Percentiles rank a stretch among this genome's conserved stretches.
These are phyloP conservation scores for Pollenia griseotomentosa DNA, from an alignment of 2,888 invertebrate genomes.

Conservation along the genomic window DNA sequence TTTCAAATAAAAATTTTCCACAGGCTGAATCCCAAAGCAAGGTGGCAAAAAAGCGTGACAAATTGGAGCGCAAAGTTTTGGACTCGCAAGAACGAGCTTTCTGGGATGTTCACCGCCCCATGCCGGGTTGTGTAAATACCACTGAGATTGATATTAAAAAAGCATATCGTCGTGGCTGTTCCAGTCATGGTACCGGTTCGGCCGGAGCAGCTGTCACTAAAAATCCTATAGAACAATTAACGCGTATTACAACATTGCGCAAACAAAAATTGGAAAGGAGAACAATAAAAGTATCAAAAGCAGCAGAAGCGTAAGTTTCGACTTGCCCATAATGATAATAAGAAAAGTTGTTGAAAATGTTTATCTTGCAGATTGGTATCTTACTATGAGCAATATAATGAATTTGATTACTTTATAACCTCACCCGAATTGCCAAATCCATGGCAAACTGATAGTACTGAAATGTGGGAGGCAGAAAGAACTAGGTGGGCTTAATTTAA, in stretches of 20 bases:
- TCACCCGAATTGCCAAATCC: slow-evolving; percentile 97
- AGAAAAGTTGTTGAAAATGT: neutral
- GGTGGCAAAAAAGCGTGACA: slow-evolving; percentile 99
- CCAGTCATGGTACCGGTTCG: slow-evolving; percentile 84
- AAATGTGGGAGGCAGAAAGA: slow-evolving; percentile 99
- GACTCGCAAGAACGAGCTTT: slow-evolving; percentile 99
- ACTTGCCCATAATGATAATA: no score
- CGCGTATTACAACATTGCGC: slow-evolving; percentile 90
- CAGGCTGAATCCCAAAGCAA: slow-evolving; percentile 88
- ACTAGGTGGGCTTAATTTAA: slow-evolving; percentile 87
- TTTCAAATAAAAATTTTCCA: neutral
- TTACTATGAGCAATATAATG: slow-evolving; percentile 97
- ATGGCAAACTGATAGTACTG: slow-evolving; percentile 97
- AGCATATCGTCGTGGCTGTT: slow-evolving; percentile 88
- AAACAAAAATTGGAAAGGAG: slow-evolving; percentile 92
- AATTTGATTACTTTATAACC: slow-evolving; percentile 98
- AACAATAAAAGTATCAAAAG: slow-evolving; percentile 96
- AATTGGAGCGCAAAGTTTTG: slow-evolving; percentile 97
- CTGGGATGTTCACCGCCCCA: slow-evolving; percentile 99
- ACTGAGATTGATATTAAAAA: slow-evolving; percentile 99
- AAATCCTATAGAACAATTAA: slow-evolving; percentile 84
- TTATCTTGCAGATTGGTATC: slow-evolving; percentile 89
- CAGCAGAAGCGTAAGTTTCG: slow-evolving; percentile 94
- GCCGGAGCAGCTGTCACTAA: slow-evolving; percentile 83
- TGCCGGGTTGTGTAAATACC: slow-evolving; percentile 99